Base-by-base conservation (phyloP, 2,888 invertebrate species). In the Scaptomyza reducta region DNA sequence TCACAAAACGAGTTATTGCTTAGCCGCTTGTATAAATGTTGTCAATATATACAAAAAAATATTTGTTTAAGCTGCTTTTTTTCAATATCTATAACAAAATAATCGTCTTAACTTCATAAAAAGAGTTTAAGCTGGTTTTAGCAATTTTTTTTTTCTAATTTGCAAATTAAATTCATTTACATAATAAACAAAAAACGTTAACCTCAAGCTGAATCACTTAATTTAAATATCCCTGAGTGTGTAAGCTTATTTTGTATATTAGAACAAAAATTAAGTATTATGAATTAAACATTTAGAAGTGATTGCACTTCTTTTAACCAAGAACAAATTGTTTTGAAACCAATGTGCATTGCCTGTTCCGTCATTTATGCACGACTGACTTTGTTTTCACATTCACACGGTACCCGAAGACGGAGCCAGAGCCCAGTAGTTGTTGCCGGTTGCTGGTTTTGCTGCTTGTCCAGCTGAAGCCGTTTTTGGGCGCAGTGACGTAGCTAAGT, bases 331-430 rank as follows among this genome's bases (percentile, higher is more conserved):
- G 22, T 1, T 22, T 33, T 53, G 3, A 4, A 53, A 67, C 88
- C 88, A 83, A 62, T 74, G 80, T 83, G 67, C 74, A 71, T 68
- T 47, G 81, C 69, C 80, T 77, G 75, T 75, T 80, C 77, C 77
- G 72, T 87, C 87, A 87, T 82, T 88, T 88, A 84, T 88, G 84
- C 88, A 88, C 87, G 88, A 88, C 87, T 84, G 84, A 84, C 84
- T 84, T 83, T 83, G 84, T 88, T 84, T 88, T 87, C 70, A 84
- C 84, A 88, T 84, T 84, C 84, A 84, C 84, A 84, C 84, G 84
- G 88, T 88, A 84, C 74, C 78, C 88, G 72, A 74, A 75, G 79
- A 42, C 67, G 58, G 54, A 61, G 71, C 62, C 79, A 65, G 76
- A 79, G 75, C 86, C 85, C 79, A 82, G 79, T 87, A 70, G 78